Evolutionary conservation across 2,797 vertebrate genomes (phyloP), one percentile per base, ranked within the genome.

Genomic region (Sciurus carolinensis): DNA sequence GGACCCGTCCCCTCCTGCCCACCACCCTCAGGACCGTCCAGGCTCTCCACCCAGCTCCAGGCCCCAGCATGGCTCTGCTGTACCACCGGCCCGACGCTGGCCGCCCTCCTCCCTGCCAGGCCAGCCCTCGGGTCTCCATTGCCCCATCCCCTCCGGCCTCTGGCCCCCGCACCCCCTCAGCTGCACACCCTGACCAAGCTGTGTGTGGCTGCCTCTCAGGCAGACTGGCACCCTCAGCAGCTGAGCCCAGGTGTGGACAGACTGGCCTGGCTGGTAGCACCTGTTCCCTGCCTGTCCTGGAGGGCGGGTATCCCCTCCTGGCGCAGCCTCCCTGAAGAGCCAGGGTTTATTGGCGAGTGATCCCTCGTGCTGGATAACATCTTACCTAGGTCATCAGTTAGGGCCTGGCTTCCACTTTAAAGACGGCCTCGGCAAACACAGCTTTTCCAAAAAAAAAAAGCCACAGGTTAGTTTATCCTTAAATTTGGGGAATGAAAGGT

Each of bases 261-360:
- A 12, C 17, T 22, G n/a, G 17, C 59, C 10, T 13, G 17, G 39
- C 77, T 76, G 7, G 5, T 6, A 76, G 50, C 13, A 11, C 73
- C 9, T 20, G 26, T 20, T 33, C 11, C 69, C n/a, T n/a, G 10
- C 39, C 18, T 26, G 62, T 30, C 79, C 64, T 0, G 1, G 20
- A 57, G 20, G 22, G 13, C 44, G 50, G 50, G 17, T 10, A 22
- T 47, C 72, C 47, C 44, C 72, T 80, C 85, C 66, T 6, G 30
- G 47, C 28, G 64, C 79, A 22, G 59, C 67, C 75, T 79, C 59
- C 59, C 73, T 33, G 11, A 75, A 76, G 69, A 39, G 30, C 81
- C 5, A 0, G 52, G n/a, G n/a, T 12, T 22, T 44, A 0, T 7
- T 3, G 3, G 20, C 5, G 18, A 28, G 7, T 7, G 50, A 28